Evolutionary conservation across 1,140 invertebrate species (phyloP), one percentile per base, ranked within the genome.

Genomic region (Charaxes varanes): DNA sequence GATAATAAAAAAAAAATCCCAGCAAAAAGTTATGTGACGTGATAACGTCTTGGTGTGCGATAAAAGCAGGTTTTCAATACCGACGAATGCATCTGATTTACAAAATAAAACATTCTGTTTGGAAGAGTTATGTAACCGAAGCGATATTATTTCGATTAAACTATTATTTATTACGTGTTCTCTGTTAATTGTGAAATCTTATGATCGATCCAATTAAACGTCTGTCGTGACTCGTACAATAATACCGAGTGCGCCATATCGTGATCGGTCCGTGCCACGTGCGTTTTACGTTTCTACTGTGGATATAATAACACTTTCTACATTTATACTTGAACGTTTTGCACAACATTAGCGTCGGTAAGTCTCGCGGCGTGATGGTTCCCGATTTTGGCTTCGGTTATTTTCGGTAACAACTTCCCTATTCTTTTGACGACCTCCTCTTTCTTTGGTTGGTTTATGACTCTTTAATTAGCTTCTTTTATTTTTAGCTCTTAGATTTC

Each of bases 231-330:
- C 49, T n/a, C n/a, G n/a, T 45, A 22, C 26, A 37, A 11, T 35
- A 11, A 31, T 37, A 36, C 12, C 10, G 27, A 34, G 21, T 36
- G 41, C 18, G 44, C 15, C 14, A 22, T 43, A 28, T 43, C 41
- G 35, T 51, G 47, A 56, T 60, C 47, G 47, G 56, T 61, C 65
- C 53, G 61, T 61, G 53, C 49, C 48, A 57, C 48, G 37, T 49
- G 59, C 45, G 28, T n/a, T 52, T 49, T 54, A 41, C 47, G 37
- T 30, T 23, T 50, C 60, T 53, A 54, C 51, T 38, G 19, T 51
- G 44, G 53, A 22, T 45, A 54, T 43, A 33, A 31, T 41, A 41
- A 36, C 38, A 51, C 61, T 64, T 68, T 62, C 61, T 56, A 63
- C n/a, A 38, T 51, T 44, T 54, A 22, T 28, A 23, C 16, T 30